Evolutionary conservation across 1,140 invertebrate genomes (phyloP).

Genomic region (Ceratina japonica): DNA sequence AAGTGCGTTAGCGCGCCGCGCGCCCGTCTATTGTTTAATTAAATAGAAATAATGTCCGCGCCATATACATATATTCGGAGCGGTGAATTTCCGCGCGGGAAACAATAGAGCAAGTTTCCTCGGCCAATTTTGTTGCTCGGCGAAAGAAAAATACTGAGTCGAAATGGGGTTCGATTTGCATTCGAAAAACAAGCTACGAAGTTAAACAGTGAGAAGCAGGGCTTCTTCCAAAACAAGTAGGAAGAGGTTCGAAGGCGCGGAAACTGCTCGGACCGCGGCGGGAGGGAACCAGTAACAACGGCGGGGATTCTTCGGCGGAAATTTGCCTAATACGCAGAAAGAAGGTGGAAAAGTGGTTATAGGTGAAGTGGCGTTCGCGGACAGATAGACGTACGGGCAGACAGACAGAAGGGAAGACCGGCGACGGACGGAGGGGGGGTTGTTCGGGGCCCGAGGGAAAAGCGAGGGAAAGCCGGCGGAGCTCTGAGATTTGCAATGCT

Average conservation of each 20-base stretch:
- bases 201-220: neutral
- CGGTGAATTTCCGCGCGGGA: neutral
- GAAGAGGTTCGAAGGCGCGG: neutral
- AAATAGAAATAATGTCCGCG: neutral
- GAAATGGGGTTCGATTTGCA: neutral
- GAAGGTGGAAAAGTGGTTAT: constrained; percentile 51
- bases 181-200: neutral
- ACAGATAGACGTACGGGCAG: constrained; percentile 5
- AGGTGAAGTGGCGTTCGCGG: constrained; percentile 29
- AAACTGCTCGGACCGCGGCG: neutral
- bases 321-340: constrained; percentile 68
- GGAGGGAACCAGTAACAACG: neutral
- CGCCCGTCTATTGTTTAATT: too few species aligned
- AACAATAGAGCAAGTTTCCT: too few species aligned
- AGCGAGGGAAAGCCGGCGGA: constrained; percentile 60
- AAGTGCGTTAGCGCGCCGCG: neutral
- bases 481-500: constrained; percentile 76
- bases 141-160: neutral
- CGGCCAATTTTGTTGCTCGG: too few species aligned
- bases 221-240: neutral
- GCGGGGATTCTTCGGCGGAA: constrained; percentile 31
- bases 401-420: constrained; percentile 11
- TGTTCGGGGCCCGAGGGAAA: constrained; percentile 37
- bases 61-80: too few species aligned
- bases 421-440: neutral